phyloP scores from a whole-genome alignment of 1,140 invertebrate genomes.

The Drosophila lowei region DNA sequence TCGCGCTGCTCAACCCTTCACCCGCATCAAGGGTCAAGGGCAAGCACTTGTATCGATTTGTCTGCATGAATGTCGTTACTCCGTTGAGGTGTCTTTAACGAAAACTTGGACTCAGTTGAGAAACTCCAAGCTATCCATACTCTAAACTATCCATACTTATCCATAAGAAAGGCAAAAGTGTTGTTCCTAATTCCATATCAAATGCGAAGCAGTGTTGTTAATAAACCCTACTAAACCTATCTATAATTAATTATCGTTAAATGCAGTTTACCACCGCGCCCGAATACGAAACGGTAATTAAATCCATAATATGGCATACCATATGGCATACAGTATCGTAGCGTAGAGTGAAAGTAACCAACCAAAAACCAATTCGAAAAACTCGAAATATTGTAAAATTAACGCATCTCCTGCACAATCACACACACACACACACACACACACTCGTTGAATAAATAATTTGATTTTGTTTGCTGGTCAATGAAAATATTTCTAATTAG shows the following conservation, averaged over 20 bases:
- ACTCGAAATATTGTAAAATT: slow-evolving; percentile 43
- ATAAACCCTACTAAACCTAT: slow-evolving; percentile 64
- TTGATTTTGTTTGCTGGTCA: slow-evolving; percentile 68
- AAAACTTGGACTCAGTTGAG: not conserved
- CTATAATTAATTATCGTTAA: slow-evolving; percentile 78
- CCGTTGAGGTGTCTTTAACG: slow-evolving; percentile 15
- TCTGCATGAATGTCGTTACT: slow-evolving; percentile 4
- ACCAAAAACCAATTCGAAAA: slow-evolving; percentile 23
- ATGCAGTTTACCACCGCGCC: slow-evolving; percentile 82
- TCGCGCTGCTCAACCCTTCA: no score
- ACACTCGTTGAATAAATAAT: slow-evolving; percentile 57
- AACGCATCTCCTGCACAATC: slow-evolving; percentile 49
- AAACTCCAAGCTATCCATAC: slow-evolving; percentile 3
- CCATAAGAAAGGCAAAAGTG: slow-evolving; percentile 10
- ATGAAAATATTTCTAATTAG: slow-evolving; percentile 76
- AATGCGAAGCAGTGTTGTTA: not conserved
- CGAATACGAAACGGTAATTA: slow-evolving; percentile 83
- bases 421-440: slow-evolving; percentile 26
- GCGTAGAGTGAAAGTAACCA: slow-evolving; percentile 31
- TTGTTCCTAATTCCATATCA: slow-evolving; percentile 41
- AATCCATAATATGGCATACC: slow-evolving; percentile 57
- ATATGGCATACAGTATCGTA: slow-evolving; percentile 7
- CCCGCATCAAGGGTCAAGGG: no score
- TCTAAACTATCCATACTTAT: not conserved
- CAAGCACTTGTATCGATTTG: slow-evolving; percentile 3